Evolutionary conservation across 2,113 vertebrate species (phyloP).

Genomic region (Myotis yumanensis): DNA sequence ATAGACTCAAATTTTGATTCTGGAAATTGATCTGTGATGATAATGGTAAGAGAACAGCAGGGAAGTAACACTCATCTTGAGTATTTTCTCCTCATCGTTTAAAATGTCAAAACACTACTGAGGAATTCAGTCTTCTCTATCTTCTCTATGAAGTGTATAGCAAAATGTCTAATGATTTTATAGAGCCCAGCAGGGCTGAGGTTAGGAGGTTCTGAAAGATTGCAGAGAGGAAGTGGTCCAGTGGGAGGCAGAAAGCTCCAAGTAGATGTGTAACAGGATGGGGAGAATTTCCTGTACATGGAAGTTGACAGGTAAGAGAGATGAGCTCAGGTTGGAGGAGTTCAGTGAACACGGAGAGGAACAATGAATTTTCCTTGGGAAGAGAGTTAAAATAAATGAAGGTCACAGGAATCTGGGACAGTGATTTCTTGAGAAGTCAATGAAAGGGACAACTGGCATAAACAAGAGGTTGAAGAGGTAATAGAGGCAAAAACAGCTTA

Average conservation of each 20-base stretch:
- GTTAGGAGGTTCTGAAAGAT: not conserved
- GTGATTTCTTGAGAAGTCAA: not conserved
- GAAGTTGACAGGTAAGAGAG: not conserved
- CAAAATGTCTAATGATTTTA: not conserved
- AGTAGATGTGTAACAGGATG: not conserved
- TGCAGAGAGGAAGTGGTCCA: not conserved
- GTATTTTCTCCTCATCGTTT: not conserved
- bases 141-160: not conserved
- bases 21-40: not conserved
- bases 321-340: not conserved
- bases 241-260: not conserved
- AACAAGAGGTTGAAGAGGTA: not conserved
- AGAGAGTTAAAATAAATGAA: not conserved
- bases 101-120: not conserved
- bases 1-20: conserved; percentile 29
- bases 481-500: not conserved
- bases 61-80: not conserved
- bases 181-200: not conserved
- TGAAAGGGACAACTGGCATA: not conserved
- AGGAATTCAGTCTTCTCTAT: not conserved
- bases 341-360: not conserved
- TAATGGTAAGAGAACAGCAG: not conserved
- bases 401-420: not conserved
- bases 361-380: too few species aligned
- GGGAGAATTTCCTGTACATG: not conserved